phyloP scores from a whole-genome alignment of 2,113 vertebrate species.

The Lycocorax pyrrhopterus region DNA sequence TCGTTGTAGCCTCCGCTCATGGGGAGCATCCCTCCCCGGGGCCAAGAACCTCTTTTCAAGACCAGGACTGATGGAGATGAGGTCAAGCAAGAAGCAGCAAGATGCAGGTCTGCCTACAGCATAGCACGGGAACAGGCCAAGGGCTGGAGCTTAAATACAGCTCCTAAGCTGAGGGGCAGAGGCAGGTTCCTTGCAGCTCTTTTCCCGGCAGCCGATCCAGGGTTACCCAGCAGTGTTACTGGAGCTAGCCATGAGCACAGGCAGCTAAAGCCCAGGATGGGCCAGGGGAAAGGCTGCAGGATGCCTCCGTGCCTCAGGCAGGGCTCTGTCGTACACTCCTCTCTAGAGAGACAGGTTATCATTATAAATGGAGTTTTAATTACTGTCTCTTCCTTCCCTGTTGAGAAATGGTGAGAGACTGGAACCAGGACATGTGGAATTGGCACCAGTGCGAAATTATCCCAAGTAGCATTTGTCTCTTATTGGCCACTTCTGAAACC shows the following conservation, averaged over 20 bases:
- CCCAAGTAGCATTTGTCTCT: neutral
- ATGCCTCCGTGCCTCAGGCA: neutral
- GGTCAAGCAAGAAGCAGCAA: neutral
- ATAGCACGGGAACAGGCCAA: fast-evolving
- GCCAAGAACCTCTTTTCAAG: neutral
- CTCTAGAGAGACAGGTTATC: neutral
- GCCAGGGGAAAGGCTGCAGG: fast-evolving
- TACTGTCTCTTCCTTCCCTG: neutral
- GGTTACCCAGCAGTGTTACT: fast-evolving
- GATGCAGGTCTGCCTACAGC: neutral
- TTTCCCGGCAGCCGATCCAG: fast-evolving
- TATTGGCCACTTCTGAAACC: neutral
- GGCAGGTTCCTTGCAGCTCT: neutral
- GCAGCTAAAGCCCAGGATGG: neutral
- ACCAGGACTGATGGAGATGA: neutral
- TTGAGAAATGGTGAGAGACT: neutral
- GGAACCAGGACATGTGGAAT: neutral
- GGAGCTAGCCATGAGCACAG: neutral
- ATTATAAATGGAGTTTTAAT: neutral
- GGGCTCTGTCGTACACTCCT: neutral
- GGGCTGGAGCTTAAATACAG: neutral
- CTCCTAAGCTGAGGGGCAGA: neutral
- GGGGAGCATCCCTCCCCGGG: neutral
- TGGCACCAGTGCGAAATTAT: neutral
- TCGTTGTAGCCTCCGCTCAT: neutral